Base-by-base conservation (phyloP, 2,113 vertebrate species). In the Ramphastos sulfuratus region DNA sequence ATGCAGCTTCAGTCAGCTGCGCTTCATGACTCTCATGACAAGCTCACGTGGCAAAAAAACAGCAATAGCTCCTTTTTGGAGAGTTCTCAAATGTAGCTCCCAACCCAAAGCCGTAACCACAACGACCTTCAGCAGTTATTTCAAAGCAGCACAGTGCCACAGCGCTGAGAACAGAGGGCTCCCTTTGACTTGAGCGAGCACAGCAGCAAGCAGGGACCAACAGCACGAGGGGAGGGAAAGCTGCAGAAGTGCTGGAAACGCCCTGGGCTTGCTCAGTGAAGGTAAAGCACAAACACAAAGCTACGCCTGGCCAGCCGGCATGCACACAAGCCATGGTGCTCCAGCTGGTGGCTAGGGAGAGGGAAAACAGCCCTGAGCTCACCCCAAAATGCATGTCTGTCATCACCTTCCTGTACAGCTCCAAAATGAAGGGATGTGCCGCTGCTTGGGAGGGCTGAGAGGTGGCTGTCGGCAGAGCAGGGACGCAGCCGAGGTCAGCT, bases 61-160 rank as follows among this genome's bases (percentile, higher is more conserved):
- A 3, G 77, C 67, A 76, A 92, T 17, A 86, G 70, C 59, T 92
- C 59, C 73, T 85, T 90, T 87, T 59, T 46, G 70, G 35, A 80
- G 82, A 60, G 44, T 73, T 86, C 87, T 86, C 81, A 75, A 82
- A 92, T 8, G 39, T 73, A 88, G 76, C 74, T 94, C 79, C 78
- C 87, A 92, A 92, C 46, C 24, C 67, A 76, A 85, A 60, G 50
- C 79, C 3, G 1, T 30, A 94, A 87, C 87, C 52, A 94, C 67
- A 73, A 19, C n/a, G 92, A 85, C 82, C 85, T 91, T 96, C 92
- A 94, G 48, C 63, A 54, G 66, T n/a, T 67, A 42, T 54, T 86
- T 72, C 74, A 64, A 59, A 93, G 82, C 71, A 55, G n/a, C 33
- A 52, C n/a, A 30, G 35, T 46, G 63, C 80, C 72, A 81, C 33